A percentile compares a stretch with the other conserved stretches of the same genome.
Evolutionary conservation across 2,797 vertebrate genomes (phyloP).

Genomic region (Setipinna tenuifilis): DNA sequence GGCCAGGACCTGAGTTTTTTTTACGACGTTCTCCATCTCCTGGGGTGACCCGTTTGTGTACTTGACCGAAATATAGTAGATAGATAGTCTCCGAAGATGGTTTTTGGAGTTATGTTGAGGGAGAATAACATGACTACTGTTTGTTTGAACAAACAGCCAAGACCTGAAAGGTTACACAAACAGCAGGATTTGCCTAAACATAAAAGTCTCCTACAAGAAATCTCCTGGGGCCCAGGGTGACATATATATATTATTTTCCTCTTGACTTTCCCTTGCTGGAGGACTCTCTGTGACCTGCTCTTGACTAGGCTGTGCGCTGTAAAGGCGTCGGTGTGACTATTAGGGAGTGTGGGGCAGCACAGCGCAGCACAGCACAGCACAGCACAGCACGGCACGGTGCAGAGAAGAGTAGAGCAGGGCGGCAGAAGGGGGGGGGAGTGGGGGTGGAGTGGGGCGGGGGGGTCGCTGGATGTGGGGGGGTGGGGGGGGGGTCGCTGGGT

Average conservation of each 20-base stretch:
- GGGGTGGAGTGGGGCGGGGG: neutral
- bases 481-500: constrained; percentile 66
- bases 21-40: neutral
- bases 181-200: neutral
- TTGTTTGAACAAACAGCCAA: neutral
- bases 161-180: neutral
- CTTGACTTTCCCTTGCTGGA: neutral
- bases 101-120: neutral
- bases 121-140: neutral
- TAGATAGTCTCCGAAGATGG: neutral
- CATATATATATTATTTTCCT: neutral
- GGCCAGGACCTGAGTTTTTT: neutral
- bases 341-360: neutral
- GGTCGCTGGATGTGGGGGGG: constrained; percentile 26
- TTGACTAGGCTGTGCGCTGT: neutral
- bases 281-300: constrained; percentile 4
- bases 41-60: neutral
- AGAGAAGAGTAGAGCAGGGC: neutral
- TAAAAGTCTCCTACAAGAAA: neutral
- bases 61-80: neutral
- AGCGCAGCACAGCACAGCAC: neutral
- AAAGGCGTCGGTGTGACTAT: neutral
- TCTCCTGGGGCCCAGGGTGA: neutral
- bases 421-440: neutral
- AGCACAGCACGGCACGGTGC: neutral